Conservation (phyloP, 2,888 invertebrate species). For the Lochmaea capreae region DNA sequence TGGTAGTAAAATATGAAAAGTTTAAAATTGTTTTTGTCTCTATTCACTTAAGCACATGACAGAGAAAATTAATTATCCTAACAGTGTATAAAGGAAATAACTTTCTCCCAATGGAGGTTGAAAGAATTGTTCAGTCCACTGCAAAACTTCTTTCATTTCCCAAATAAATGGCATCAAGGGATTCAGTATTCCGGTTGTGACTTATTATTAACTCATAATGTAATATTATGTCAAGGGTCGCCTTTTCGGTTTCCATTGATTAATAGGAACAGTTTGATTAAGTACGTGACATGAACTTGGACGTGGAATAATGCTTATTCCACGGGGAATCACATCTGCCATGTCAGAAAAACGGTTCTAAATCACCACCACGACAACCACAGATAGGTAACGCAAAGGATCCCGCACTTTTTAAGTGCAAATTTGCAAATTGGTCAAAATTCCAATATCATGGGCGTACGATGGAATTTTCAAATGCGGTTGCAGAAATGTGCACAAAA, state of each 20-base stretch:
- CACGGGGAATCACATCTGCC: conserved; percentile 44
- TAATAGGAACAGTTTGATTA: conserved; percentile 61
- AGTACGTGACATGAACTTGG: conserved; percentile 59
- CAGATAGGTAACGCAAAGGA: conserved; percentile 7
- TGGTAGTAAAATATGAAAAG: not conserved
- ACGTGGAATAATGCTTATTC: conserved; percentile 60
- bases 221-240: conserved; percentile 48
- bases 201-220: conserved; percentile 48
- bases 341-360: conserved; percentile 1
- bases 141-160: conserved; percentile 43
- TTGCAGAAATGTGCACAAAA: too few species aligned
- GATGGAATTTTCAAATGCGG: too few species aligned
- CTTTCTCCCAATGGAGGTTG: conserved; percentile 27
- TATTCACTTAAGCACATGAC: not conserved
- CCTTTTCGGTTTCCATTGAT: conserved; percentile 54
- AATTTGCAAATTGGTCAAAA: too few species aligned
- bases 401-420: not conserved
- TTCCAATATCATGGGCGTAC: too few species aligned
- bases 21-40: not conserved
- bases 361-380: not conserved
- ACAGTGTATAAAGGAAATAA: conserved; percentile 33
- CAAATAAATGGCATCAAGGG: conserved; percentile 35
- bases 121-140: conserved; percentile 29
- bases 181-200: conserved; percentile 42
- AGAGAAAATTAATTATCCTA: conserved; percentile 35